Base-by-base conservation (phyloP, 2,888 invertebrate species). In the Linyphia triangularis region DNA sequence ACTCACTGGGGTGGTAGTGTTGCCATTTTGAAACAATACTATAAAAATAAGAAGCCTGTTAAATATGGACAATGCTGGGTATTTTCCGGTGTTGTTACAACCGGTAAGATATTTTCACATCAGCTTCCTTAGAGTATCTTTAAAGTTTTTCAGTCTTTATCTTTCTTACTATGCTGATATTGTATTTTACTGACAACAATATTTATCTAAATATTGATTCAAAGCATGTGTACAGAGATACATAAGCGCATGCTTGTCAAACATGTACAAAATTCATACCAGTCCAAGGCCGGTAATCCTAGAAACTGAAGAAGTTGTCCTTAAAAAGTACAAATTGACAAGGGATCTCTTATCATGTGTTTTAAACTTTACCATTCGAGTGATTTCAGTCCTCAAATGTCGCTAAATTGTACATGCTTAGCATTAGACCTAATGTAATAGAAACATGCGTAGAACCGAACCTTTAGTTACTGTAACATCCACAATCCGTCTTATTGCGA, bases 51-150 rank as follows among this genome's bases (percentile, higher is more conserved):
- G 67, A 89, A 90, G 24, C 92, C 92, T 0, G 93, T 93, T 4
- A 92, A 91, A 70, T 93, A 91, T 90, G 93, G 93, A 2, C 93
- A 93, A 81, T 93, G 93, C 89, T 93, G 92, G 92, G 92, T 92
- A 3, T 93, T 93, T 88, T 92, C 93, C 0, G 93, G 92, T 0
- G 90, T 93, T 10, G 91, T 92, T 22, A 92, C 90, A 7, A 91
- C 91, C 33, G 86, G 91, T 90, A 75, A 57, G 65, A 1, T 13
- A 4, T 59, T 59, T 59, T 19, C 9, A n/a, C 16, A 6, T 59
- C 40, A 40, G 19, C 19, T 2, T 59, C 13, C n/a, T 70, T 70
- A 22, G 13, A 22, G 2, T 16, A 63, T 9, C 16, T 88, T 24
- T 51, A 61, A 26, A 0, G 9, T 2, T 59, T 13, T 10, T 40